phyloP scores from a whole-genome alignment of 2,113 vertebrate genomes.

The Ramphastos sulfuratus region DNA sequence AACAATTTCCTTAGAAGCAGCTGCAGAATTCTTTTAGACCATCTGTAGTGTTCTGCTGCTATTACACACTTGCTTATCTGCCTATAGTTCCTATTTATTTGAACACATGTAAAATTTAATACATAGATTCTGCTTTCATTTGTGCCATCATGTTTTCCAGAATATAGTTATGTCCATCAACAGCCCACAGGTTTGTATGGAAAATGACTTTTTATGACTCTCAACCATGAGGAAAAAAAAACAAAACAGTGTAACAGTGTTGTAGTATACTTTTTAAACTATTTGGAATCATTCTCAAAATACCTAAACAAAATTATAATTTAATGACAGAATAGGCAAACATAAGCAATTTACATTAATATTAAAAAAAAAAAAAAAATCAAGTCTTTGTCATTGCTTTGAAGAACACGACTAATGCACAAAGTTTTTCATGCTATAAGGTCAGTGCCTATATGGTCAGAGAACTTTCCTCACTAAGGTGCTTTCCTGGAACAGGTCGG shows the following conservation, averaged over 20 bases:
- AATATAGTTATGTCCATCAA: not conserved
- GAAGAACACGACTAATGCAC: not conserved
- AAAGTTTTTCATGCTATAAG: not conserved
- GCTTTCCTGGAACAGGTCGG: not conserved
- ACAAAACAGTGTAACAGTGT: too few species aligned
- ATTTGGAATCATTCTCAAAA: not conserved
- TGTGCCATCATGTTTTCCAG: not conserved
- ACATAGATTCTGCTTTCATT: not conserved
- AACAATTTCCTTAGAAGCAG: not conserved
- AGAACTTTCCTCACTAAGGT: not conserved
- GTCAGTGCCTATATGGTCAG: not conserved
- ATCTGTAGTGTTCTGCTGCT: not conserved
- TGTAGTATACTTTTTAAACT: not conserved
- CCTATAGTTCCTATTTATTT: not conserved
- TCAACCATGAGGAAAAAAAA: not conserved
- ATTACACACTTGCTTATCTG: not conserved
- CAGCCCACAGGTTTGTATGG: not conserved
- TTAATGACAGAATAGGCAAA: not conserved
- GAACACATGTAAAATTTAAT: not conserved
- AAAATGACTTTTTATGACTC: not conserved
- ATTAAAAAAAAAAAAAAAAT: not conserved
- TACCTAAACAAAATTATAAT: not conserved
- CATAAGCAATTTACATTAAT: not conserved
- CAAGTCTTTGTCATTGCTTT: not conserved
- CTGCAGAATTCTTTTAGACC: not conserved